phyloP scores from a whole-genome alignment of 2,113 vertebrate species.

The Willisornis vidua region DNA sequence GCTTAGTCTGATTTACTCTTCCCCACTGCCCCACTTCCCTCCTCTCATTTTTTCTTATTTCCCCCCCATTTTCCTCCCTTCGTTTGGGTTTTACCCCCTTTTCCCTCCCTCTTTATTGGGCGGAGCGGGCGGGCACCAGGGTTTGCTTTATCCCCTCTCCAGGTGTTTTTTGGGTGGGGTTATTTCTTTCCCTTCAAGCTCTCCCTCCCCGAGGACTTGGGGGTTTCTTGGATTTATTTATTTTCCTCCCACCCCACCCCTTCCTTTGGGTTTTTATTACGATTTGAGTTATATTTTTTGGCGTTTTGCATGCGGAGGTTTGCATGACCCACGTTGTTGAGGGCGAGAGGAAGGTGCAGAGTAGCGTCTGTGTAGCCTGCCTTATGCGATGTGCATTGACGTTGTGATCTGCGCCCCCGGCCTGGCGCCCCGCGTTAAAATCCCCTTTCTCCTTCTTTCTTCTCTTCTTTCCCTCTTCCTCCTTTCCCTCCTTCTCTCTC shows the following conservation, averaged over 20 bases:
- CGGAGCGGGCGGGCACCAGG: not conserved
- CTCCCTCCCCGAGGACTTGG: conserved; percentile 47
- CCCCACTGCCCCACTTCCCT: not conserved
- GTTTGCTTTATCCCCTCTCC: conserved; percentile 12
- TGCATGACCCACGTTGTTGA: conserved; percentile 99
- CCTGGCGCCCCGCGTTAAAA: conserved; percentile 63
- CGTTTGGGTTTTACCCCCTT: not conserved
- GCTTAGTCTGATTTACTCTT: conserved; percentile 33
- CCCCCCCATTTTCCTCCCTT: not conserved
- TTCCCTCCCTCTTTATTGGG: not conserved
- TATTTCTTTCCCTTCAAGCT: conserved; percentile 27
- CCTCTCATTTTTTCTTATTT: not conserved
- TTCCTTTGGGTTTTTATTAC: conserved; percentile 43
- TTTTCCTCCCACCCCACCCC: not conserved
- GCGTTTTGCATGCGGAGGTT: conserved; percentile 96
- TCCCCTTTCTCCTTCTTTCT: conserved; percentile 76
- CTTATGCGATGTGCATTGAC: conserved; percentile 76
- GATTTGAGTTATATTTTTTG: conserved; percentile 37
- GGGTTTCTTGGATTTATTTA: conserved; percentile 11
- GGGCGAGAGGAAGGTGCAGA: conserved; percentile 84
- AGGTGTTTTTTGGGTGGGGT: not conserved
- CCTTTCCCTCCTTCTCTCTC: conserved; percentile 31
- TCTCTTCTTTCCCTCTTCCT: conserved; percentile 48
- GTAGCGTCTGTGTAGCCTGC: conserved; percentile 82
- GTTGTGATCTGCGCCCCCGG: conserved; percentile 55